A percentile compares a stretch with the other conserved stretches of the same genome.
Evolutionary conservation across 2,888 invertebrate genomes (phyloP).

Genomic region (Lithodes maja): DNA sequence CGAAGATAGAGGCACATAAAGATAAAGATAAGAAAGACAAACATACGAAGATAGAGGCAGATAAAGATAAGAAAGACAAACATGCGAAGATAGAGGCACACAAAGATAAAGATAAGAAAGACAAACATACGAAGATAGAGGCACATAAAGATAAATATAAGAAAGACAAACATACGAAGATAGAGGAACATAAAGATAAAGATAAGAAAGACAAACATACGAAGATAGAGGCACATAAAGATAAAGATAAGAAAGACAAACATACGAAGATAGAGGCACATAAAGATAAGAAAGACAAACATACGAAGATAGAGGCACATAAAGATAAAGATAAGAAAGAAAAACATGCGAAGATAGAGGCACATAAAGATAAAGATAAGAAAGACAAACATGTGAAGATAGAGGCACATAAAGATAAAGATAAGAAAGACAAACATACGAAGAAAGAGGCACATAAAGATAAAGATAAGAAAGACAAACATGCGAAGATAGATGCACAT

Average conservation of each 20-base stretch:
- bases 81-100: no score
- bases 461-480: background rate
- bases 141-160: no score
- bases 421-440: background rate
- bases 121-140: no score
- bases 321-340: background rate
- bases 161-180: no score
- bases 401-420: background rate
- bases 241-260: background rate
- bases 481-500: no score
- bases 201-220: no score
- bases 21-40: no score
- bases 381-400: background rate
- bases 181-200: no score
- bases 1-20: no score
- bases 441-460: background rate
- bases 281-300: background rate
- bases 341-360: background rate
- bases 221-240: background rate
- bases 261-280: background rate
- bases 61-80: no score
- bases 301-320: background rate
- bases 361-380: background rate
- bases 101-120: no score
- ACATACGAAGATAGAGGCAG: no score